phyloP scores from a whole-genome alignment of 2,888 invertebrate species.

The Auanema freiburgensis region DNA sequence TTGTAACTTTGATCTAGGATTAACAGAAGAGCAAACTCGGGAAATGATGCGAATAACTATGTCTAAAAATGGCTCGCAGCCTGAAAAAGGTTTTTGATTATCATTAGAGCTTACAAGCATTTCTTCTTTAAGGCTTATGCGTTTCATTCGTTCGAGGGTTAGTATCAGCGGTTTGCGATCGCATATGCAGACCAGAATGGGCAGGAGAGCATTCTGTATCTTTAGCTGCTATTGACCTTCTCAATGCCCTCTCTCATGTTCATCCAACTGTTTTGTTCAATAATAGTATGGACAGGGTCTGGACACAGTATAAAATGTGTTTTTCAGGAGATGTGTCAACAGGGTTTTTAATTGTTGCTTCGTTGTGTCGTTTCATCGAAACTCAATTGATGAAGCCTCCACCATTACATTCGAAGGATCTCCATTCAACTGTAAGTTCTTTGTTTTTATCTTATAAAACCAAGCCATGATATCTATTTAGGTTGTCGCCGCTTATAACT shows the following conservation, averaged over 20 bases:
- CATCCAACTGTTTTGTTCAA: slow-evolving; percentile 54
- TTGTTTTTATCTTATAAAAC: not conserved
- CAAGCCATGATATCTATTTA: slow-evolving; percentile 18
- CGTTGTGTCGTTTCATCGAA: slow-evolving; percentile 96
- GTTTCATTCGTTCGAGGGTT: slow-evolving; percentile 57
- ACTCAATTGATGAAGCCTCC: slow-evolving; percentile 92
- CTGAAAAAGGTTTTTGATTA: slow-evolving; percentile 35
- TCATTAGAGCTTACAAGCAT: not conserved
- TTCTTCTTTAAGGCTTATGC: slow-evolving; percentile 27
- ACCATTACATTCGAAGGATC: slow-evolving; percentile 88
- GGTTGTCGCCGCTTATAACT: slow-evolving; percentile 73
- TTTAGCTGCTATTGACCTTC: slow-evolving; percentile 57
- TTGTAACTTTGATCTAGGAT: slow-evolving; percentile 43
- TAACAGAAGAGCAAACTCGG: slow-evolving; percentile 43
- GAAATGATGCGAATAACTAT: slow-evolving; percentile 40
- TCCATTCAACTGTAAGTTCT: slow-evolving; percentile 77
- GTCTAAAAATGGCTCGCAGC: slow-evolving; percentile 31
- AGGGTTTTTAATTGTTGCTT: slow-evolving; percentile 74
- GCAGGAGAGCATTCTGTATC: slow-evolving; percentile 42
- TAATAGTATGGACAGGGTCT: slow-evolving; percentile 39
- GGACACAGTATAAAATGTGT: not conserved
- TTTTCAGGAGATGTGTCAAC: slow-evolving; percentile 60
- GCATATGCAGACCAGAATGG: slow-evolving; percentile 51
- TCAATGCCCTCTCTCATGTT: slow-evolving; percentile 55
- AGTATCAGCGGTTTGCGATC: slow-evolving; percentile 60